phyloP scores from a whole-genome alignment of 2,113 vertebrate species.

The human region GRCh38 chr7:4158001-4158500 shows the following conservation, averaged over 20 bases:
- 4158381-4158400: fast-evolving
- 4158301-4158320: neutral
- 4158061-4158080: fast-evolving
- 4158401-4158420: too few relatives aligned
- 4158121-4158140: neutral
- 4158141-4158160: fast-evolving
- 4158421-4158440: neutral
- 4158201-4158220: too few relatives aligned
- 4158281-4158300: neutral
- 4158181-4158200: fast-evolving
- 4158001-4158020: neutral
- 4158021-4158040: fast-evolving
- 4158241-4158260: neutral
- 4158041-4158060: neutral
- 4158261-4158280: fast-evolving
- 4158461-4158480: constrained; percentile 96
- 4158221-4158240: fast-evolving
- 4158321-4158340: too few relatives aligned
- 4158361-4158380: neutral
- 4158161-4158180: neutral
- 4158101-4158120: neutral
- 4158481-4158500: constrained; percentile 96
- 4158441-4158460: constrained; percentile 91
- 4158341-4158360: neutral
- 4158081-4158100: neutral